phyloP scores from a whole-genome alignment of 2,888 invertebrate genomes.

The Panzeria rudis region DNA sequence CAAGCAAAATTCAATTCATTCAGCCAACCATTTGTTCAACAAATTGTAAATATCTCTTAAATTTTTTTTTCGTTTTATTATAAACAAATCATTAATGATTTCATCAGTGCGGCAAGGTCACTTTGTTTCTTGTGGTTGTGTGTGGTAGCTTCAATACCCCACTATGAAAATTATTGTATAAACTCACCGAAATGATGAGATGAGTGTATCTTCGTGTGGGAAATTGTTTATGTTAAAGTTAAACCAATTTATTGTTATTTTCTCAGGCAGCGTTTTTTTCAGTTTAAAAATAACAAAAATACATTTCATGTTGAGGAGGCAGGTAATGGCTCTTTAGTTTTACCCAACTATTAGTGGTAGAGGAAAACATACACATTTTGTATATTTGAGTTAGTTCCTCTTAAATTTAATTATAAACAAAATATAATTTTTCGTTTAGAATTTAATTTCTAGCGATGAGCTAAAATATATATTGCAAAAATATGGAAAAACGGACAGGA shows the following conservation, averaged over 20 bases:
- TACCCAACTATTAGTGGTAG: neutral
- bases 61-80: slow-evolving; percentile 4
- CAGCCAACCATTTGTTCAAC: neutral
- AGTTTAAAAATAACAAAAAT: slow-evolving; percentile 21
- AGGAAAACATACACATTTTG: neutral
- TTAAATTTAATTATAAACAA: slow-evolving; percentile 59
- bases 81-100: slow-evolving; percentile 57
- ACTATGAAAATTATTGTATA: slow-evolving; percentile 6
- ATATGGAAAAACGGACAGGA: slow-evolving; percentile 30
- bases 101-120: slow-evolving; percentile 62
- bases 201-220: neutral
- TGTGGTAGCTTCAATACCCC: neutral
- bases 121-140: neutral
- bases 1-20: slow-evolving; percentile 5
- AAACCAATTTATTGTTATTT: slow-evolving; percentile 11
- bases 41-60: slow-evolving; percentile 4
- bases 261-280: neutral
- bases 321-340: neutral
- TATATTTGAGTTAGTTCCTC: slow-evolving; percentile 28
- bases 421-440: neutral
- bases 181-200: neutral
- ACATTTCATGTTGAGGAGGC: neutral
- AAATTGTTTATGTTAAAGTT: slow-evolving; percentile 44
- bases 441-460: neutral
- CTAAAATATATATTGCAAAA: slow-evolving; percentile 33